Evolutionary conservation across 2,113 vertebrate genomes (phyloP).

Genomic region (Thamnaconus septentrionalis): DNA sequence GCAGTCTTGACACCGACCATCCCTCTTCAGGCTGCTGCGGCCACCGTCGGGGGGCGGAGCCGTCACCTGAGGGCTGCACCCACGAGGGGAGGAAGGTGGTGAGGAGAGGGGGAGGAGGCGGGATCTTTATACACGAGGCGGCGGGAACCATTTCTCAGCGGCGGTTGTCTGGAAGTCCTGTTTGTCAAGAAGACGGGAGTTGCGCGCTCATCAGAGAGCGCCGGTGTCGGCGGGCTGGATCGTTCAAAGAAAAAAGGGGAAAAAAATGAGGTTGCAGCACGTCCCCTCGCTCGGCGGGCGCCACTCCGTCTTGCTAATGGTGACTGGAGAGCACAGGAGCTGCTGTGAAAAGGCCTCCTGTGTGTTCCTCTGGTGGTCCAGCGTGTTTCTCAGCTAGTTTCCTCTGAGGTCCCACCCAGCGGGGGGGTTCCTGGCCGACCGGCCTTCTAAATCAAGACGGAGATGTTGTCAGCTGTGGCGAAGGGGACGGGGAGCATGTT

Average conservation of each 20-base stretch:
- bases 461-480: slow-evolving; percentile 63
- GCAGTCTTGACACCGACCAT: slow-evolving; percentile 41
- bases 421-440: slow-evolving; percentile 41
- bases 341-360: neutral
- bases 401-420: slow-evolving; percentile 22
- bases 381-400: slow-evolving; percentile 31
- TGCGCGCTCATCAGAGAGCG: slow-evolving; percentile 20
- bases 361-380: slow-evolving; percentile 1
- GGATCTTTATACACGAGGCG: slow-evolving; percentile 15
- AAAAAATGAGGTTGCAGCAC: too few species aligned
- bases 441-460: slow-evolving; percentile 70
- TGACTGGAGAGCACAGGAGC: neutral
- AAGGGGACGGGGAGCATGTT: slow-evolving; percentile 68
- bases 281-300: too few species aligned
- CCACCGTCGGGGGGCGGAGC: slow-evolving; percentile 44
- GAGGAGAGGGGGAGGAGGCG: too few species aligned
- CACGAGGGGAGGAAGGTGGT: slow-evolving; percentile 21
- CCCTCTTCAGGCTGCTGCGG: slow-evolving; percentile 48
- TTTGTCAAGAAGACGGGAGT: neutral
- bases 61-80: slow-evolving; percentile 40
- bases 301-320: neutral
- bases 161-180: neutral
- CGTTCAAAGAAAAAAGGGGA: too few species aligned
- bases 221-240: neutral
- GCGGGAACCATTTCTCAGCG: slow-evolving; percentile 47